Percentiles rank a stretch among this genome's conserved stretches.
phyloP scores from a whole-genome alignment of 2,113 vertebrate species.

The Zeus faber region DNA sequence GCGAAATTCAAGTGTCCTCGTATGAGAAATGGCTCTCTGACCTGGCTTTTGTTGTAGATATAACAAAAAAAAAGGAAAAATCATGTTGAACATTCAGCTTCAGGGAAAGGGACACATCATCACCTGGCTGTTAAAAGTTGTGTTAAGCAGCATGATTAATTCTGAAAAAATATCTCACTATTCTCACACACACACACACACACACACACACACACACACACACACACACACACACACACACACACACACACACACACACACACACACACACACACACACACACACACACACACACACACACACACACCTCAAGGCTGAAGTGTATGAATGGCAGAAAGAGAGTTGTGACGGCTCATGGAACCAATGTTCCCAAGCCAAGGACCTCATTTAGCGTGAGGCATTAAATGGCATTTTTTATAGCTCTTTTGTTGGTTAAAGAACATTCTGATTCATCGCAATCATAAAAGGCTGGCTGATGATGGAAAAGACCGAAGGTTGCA shows the following conservation, averaged over 20 bases:
- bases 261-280: not conserved
- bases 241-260: not conserved
- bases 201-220: slow-evolving; percentile 20
- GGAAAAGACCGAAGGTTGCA: too few species aligned
- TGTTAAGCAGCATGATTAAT: too few species aligned
- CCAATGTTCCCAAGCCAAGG: slow-evolving; percentile 22
- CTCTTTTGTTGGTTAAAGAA: not conserved
- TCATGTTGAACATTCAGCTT: too few species aligned
- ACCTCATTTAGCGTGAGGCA: not conserved
- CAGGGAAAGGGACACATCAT: too few species aligned
- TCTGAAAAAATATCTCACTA: not conserved
- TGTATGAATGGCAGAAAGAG: not conserved
- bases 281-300: not conserved
- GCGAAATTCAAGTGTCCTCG: too few species aligned
- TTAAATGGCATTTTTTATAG: too few species aligned
- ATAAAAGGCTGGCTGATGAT: too few species aligned
- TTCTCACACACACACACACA: slow-evolving; percentile 9
- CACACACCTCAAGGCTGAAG: slow-evolving; percentile 33
- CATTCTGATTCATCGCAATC: not conserved
- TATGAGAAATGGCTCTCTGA: too few species aligned
- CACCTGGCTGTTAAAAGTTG: too few species aligned
- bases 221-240: slow-evolving; percentile 10
- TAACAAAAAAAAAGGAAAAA: too few species aligned
- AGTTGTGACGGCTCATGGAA: slow-evolving; percentile 54
- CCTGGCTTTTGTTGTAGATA: too few species aligned